Conservation (phyloP, 2,797 vertebrate species). For the Falco columbarius region DNA sequence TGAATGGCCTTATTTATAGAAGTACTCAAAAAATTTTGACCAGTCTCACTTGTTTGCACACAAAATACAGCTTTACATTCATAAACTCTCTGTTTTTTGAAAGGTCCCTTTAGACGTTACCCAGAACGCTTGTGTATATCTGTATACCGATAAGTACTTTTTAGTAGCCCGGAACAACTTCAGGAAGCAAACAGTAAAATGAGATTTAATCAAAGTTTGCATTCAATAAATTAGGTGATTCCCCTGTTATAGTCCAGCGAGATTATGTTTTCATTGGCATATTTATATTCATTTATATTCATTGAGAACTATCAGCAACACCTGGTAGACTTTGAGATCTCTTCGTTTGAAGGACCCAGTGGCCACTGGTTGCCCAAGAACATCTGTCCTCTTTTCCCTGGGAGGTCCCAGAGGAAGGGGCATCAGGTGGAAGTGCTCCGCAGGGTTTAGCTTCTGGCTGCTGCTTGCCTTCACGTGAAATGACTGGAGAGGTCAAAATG, state of each 20-base stretch:
- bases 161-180: not conserved
- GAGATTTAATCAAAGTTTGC: not conserved
- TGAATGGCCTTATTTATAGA: slow-evolving; percentile 1
- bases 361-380: not conserved
- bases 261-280: not conserved
- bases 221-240: not conserved
- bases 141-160: not conserved
- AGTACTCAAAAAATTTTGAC: not conserved
- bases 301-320: not conserved
- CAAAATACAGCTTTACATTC: not conserved
- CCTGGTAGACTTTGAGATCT: not conserved
- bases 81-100: not conserved
- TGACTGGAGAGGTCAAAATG: not conserved
- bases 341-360: not conserved
- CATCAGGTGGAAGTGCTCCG: not conserved
- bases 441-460: not conserved
- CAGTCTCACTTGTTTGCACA: not conserved
- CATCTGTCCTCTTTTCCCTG: not conserved
- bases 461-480: not conserved
- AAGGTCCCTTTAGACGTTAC: not conserved
- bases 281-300: not conserved
- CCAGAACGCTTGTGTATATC: not conserved
- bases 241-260: not conserved
- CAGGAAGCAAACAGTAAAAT: not conserved
- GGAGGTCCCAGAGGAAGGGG: not conserved